A percentile compares a stretch with the other conserved stretches of the same genome.
Evolutionary conservation across 2,113 vertebrate species (phyloP).

Genomic region (Seriola dumerili): DNA sequence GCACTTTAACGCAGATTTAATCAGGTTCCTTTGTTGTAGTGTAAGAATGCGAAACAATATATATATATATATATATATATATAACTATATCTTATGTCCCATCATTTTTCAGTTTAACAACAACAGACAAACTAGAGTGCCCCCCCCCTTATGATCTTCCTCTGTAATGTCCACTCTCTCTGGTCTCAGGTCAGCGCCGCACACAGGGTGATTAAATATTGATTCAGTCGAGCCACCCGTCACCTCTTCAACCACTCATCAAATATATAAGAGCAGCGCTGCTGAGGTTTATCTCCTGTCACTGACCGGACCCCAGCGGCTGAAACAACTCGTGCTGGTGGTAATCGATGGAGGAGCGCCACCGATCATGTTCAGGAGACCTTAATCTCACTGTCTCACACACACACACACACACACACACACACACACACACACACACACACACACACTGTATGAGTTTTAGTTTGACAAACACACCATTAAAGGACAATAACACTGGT

Average conservation of each 20-base stretch:
- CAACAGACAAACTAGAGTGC: neutral
- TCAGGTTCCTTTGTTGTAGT: slow-evolving; percentile 27
- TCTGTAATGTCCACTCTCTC: neutral
- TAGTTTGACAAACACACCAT: too few species aligned
- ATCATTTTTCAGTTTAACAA: neutral
- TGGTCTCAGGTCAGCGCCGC: slow-evolving; percentile 8
- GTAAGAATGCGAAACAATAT: slow-evolving; percentile 23
- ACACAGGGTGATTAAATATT: slow-evolving; percentile 68
- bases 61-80: too few species aligned
- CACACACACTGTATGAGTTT: too few species aligned
- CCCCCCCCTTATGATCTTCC: neutral
- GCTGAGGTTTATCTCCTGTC: slow-evolving; percentile 28
- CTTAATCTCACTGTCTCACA: slow-evolving; percentile 33
- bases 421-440: neutral
- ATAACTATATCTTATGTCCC: too few species aligned
- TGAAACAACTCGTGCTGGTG: slow-evolving; percentile 5
- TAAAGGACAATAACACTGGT: too few species aligned
- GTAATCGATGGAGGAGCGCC: slow-evolving; percentile 41
- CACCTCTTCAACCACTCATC: slow-evolving; percentile 42
- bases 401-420: neutral
- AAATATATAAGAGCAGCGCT: slow-evolving; percentile 35
- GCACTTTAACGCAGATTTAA: slow-evolving; percentile 41
- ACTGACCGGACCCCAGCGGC: slow-evolving; percentile 32
- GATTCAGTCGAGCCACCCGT: slow-evolving; percentile 50
- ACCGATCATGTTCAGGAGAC: slow-evolving; percentile 9